Conservation (phyloP, 2,113 vertebrate genomes). For the Pseudolaguvia tuberculata region DNA sequence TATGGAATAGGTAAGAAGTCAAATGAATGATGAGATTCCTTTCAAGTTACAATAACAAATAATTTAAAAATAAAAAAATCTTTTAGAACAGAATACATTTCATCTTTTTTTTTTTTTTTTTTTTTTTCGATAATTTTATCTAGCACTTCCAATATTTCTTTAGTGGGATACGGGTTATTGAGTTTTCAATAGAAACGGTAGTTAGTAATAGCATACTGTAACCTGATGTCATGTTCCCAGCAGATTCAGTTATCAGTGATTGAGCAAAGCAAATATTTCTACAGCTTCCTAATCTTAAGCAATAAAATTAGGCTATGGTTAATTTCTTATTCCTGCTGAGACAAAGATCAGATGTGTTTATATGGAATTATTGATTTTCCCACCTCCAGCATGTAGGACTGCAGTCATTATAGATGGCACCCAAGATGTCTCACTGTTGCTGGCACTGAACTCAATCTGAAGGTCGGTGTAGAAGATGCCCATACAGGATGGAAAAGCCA, state of each 20-base stretch:
- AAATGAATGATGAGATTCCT: too few relatives aligned
- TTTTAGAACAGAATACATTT: too few relatives aligned
- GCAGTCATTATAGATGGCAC: constrained; percentile 87
- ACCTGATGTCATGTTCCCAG: not conserved
- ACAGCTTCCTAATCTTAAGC: constrained; percentile 17
- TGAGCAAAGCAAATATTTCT: constrained; percentile 7
- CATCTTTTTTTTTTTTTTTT: too few relatives aligned
- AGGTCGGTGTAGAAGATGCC: constrained; percentile 88
- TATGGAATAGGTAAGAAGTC: too few relatives aligned
- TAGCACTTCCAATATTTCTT: not conserved
- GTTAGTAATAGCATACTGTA: not conserved
- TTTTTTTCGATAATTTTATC: too few relatives aligned
- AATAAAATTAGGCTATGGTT: not conserved
- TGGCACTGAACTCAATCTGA: constrained; percentile 81
- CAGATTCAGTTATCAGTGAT: constrained; percentile 2
- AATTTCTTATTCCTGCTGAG: not conserved
- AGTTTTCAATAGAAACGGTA: not conserved
- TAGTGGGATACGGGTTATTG: not conserved
- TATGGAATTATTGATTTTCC: not conserved
- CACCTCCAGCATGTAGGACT: constrained; percentile 82
- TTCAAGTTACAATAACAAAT: too few relatives aligned
- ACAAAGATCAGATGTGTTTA: not conserved
- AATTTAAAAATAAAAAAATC: too few relatives aligned
- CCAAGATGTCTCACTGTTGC: constrained; percentile 88
- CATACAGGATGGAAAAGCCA: constrained; percentile 80